Conservation (phyloP, 1,140 invertebrate genomes). For the Bombus haemorrhoidalis region DNA sequence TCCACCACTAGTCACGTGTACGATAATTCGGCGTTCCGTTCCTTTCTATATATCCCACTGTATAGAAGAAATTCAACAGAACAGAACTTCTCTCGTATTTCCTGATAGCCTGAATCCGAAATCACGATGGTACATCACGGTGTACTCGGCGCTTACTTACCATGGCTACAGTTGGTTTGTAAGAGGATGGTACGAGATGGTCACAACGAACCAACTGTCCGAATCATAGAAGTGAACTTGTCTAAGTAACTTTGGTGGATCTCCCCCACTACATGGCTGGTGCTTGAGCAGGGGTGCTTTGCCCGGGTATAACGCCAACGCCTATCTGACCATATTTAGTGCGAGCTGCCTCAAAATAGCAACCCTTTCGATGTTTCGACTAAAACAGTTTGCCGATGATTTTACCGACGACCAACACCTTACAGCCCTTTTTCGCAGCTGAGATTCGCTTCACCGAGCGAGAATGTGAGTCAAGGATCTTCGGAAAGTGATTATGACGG, state of each 20-base stretch:
- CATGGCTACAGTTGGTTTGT: conserved; percentile 75
- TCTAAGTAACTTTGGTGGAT: conserved; percentile 81
- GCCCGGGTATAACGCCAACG: conserved; percentile 75
- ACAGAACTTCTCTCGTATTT: not conserved
- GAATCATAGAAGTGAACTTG: conserved; percentile 79
- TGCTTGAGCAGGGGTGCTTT: conserved; percentile 74
- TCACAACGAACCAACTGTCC: conserved; percentile 82
- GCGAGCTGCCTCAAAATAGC: conserved; percentile 79
- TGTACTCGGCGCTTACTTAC: conserved; percentile 69
- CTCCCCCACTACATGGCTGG: conserved; percentile 73
- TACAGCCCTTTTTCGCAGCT: conserved; percentile 22
- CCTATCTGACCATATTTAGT: conserved; percentile 83
- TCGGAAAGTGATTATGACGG: not conserved
- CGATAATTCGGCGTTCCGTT: not conserved
- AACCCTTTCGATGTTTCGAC: conserved; percentile 75
- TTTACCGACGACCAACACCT: conserved; percentile 30
- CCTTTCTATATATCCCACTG: conserved; percentile 11
- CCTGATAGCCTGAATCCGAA: not conserved
- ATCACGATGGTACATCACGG: conserved; percentile 14
- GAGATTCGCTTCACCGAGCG: conserved; percentile 32
- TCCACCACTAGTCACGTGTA: conserved; percentile 33
- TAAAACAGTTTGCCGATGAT: conserved; percentile 75
- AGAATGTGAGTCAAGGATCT: conserved; percentile 67
- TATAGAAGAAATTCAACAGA: not conserved
- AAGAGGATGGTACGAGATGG: conserved; percentile 79